Percentiles rank a stretch among this genome's conserved stretches.
Conservation (phyloP, 64 coral and sea anemone genomes). For the Pachyseris speciosa region DNA sequence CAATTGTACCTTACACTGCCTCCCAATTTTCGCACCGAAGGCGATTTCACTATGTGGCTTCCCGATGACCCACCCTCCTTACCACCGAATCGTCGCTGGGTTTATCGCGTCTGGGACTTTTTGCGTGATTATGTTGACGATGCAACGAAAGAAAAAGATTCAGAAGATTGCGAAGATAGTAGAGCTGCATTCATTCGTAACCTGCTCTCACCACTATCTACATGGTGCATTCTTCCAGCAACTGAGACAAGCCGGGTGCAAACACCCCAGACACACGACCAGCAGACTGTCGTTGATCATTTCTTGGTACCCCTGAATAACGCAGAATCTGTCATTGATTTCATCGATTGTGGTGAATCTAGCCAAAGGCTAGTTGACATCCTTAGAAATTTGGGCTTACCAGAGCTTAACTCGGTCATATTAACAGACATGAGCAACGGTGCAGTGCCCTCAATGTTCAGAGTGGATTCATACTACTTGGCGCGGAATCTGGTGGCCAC, state of each 20-base stretch:
- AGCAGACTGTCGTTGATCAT: constrained; percentile 9
- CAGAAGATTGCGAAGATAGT: not conserved
- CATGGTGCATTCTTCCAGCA: constrained; percentile 44
- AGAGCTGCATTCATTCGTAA: not conserved
- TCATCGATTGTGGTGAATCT: not conserved
- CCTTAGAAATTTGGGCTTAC: not conserved
- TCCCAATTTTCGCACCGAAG: not conserved
- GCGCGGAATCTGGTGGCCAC: not conserved
- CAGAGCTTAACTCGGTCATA: not conserved
- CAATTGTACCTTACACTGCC: not conserved
- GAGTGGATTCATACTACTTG: not conserved
- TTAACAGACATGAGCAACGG: not conserved
- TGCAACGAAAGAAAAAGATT: not conserved
- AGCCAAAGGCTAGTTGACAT: not conserved
- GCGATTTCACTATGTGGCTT: not conserved
- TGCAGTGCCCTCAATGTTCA: not conserved
- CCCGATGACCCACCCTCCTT: not conserved
- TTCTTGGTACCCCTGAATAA: not conserved
- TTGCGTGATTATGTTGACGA: not conserved
- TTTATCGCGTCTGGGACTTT: constrained; percentile 51
- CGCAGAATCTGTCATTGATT: not conserved
- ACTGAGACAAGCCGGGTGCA: not conserved
- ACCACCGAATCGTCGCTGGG: not conserved
- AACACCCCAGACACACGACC: not conserved
- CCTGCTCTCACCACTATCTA: not conserved